Conservation (phyloP, 2,113 vertebrate genomes). For the Chaetodon auriga region DNA sequence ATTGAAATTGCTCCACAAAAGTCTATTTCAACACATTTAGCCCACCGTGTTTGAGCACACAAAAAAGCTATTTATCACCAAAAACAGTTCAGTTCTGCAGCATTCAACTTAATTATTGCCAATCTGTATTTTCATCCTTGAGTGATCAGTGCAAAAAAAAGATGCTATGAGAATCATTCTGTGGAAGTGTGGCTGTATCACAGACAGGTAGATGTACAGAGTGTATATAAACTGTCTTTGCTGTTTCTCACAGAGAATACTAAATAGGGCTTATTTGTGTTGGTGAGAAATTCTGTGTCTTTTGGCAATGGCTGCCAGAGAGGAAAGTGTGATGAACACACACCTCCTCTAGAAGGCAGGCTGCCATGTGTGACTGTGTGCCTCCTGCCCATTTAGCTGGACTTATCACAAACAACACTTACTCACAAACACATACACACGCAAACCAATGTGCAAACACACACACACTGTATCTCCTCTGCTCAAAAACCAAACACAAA, state of each 20-base stretch:
- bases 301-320: slow-evolving; percentile 36
- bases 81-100: slow-evolving; percentile 20
- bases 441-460: slow-evolving; percentile 34
- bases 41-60: neutral
- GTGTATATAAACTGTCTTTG: slow-evolving; percentile 6
- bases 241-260: slow-evolving; percentile 20
- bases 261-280: slow-evolving; percentile 46
- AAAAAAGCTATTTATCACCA: slow-evolving; percentile 8
- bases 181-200: neutral
- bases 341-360: slow-evolving; percentile 58
- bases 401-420: slow-evolving; percentile 65
- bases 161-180: slow-evolving; percentile 13
- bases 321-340: slow-evolving; percentile 66
- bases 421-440: slow-evolving; percentile 46
- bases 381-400: slow-evolving; percentile 65
- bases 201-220: slow-evolving; percentile 20
- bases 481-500: slow-evolving; percentile 8
- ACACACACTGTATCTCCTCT: slow-evolving; percentile 2
- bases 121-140: slow-evolving; percentile 11
- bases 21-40: slow-evolving; percentile 1
- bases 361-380: slow-evolving; percentile 65
- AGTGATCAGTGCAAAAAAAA: slow-evolving; percentile 4
- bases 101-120: neutral
- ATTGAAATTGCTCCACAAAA: neutral
- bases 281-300: slow-evolving; percentile 41